phyloP scores from a whole-genome alignment of 2,888 invertebrate species.

The Lepidonotus clava region DNA sequence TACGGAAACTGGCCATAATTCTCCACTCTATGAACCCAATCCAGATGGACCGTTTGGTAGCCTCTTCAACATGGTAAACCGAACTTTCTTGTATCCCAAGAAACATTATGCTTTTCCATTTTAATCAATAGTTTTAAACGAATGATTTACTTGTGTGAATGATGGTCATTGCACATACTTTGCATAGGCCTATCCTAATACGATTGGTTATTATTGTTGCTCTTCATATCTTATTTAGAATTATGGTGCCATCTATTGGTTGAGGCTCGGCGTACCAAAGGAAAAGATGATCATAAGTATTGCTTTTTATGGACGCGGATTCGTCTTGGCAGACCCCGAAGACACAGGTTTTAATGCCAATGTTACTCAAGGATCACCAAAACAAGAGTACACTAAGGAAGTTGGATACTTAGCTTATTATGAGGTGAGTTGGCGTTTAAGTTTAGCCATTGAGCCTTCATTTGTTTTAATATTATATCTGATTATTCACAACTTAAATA shows the following conservation, averaged over 20 bases:
- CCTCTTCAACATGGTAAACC: neutral
- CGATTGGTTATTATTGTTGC: neutral
- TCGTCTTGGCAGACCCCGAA: neutral
- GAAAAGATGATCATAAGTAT: neutral
- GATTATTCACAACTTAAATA: no score
- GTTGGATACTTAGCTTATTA: neutral
- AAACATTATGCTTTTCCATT: no score
- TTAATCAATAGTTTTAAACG: no score
- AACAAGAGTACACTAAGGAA: neutral
- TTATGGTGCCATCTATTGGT: neutral
- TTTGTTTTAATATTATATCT: no score
- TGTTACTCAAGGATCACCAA: neutral
- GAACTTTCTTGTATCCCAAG: neutral
- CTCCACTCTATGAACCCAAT: neutral
- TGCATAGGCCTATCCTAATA: no score
- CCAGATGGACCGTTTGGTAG: neutral
- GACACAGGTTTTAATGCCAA: neutral
- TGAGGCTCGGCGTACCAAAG: neutral
- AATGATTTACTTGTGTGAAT: no score
- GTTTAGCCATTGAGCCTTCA: no score
- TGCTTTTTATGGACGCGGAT: neutral
- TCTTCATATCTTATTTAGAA: neutral
- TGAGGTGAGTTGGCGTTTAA: conserved; percentile 35
- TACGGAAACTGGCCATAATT: neutral
- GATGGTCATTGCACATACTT: no score